Conservation (phyloP, 2,888 invertebrate genomes). For the Apamea crenata region DNA sequence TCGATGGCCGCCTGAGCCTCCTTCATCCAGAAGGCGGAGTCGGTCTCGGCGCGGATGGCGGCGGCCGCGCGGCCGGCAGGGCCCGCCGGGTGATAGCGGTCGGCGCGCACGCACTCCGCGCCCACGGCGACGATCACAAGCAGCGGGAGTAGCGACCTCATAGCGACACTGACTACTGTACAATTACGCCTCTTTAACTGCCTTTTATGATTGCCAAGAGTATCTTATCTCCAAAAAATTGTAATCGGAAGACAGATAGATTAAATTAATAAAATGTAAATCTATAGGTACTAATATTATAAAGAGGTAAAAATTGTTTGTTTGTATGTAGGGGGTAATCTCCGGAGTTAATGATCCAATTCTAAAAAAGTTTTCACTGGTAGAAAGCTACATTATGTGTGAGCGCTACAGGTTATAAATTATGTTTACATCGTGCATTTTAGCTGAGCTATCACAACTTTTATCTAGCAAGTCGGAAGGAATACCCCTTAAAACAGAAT, state of each 20-base stretch:
- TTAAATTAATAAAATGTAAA: slow-evolving; percentile 3
- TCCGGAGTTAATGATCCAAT: too few relatives aligned
- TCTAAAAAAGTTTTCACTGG: too few relatives aligned
- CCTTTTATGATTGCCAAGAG: slow-evolving; percentile 37
- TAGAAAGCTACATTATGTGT: too few relatives aligned
- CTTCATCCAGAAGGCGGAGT: slow-evolving; percentile 82
- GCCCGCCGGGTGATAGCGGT: slow-evolving; percentile 58
- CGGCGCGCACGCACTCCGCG: slow-evolving; percentile 32
- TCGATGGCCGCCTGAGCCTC: slow-evolving; percentile 82
- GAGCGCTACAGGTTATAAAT: too few relatives aligned
- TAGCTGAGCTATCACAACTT: too few relatives aligned
- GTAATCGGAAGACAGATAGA: slow-evolving; percentile 22
- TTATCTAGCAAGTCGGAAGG: too few relatives aligned
- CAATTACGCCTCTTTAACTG: background rate
- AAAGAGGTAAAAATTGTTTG: too few relatives aligned
- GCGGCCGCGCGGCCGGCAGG: background rate
- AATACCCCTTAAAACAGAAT: too few relatives aligned
- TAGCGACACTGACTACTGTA: slow-evolving; percentile 24
- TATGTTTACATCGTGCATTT: too few relatives aligned
- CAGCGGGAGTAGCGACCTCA: slow-evolving; percentile 40
- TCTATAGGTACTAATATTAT: too few relatives aligned
- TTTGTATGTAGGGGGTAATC: too few relatives aligned
- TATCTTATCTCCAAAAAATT: slow-evolving; percentile 39
- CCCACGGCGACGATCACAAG: slow-evolving; percentile 6
- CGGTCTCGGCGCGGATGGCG: slow-evolving; percentile 55